Conservation (phyloP, 2,113 vertebrate species). For the Coregonus clupeaformis region DNA sequence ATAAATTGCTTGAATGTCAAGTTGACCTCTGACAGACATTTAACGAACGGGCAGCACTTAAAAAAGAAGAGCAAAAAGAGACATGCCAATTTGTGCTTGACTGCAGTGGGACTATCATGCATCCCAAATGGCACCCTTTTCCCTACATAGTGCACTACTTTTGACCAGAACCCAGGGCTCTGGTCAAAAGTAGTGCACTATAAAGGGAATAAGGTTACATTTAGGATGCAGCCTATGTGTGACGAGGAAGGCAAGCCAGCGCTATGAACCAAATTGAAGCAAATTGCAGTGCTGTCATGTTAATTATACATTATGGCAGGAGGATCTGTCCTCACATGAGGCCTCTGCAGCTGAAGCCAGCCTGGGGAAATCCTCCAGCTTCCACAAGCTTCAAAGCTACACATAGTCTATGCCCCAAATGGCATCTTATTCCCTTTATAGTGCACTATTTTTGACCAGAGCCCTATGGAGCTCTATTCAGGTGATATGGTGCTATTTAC, state of each 20-base stretch:
- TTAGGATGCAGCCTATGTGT: too few relatives aligned
- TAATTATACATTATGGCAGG: constrained; percentile 31
- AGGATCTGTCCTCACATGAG: constrained; percentile 30
- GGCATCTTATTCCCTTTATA: neutral
- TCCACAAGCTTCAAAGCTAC: constrained; percentile 31
- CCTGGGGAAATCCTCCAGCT: constrained; percentile 15
- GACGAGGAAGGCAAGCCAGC: constrained; percentile 6
- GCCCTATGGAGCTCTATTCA: too few relatives aligned
- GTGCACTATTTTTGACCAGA: too few relatives aligned
- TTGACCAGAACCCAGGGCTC: too few relatives aligned
- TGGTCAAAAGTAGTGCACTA: too few relatives aligned
- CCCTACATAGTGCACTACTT: too few relatives aligned
- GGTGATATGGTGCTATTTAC: too few relatives aligned
- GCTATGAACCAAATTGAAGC: constrained; percentile 46
- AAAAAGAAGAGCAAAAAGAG: neutral
- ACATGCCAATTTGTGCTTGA: constrained; percentile 26
- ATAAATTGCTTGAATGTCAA: constrained; percentile 39
- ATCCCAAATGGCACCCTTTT: too few relatives aligned
- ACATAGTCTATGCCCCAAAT: neutral
- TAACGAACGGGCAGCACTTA: too few relatives aligned
- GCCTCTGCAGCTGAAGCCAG: constrained; percentile 10
- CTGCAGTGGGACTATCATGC: constrained; percentile 30
- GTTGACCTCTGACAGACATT: constrained; percentile 8
- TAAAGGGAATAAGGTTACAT: too few relatives aligned
- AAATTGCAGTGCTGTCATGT: constrained; percentile 30